These are phyloP conservation scores for Philaethria dido DNA, from an alignment of 2,888 invertebrate genomes.

Conservation along the genomic window DNA sequence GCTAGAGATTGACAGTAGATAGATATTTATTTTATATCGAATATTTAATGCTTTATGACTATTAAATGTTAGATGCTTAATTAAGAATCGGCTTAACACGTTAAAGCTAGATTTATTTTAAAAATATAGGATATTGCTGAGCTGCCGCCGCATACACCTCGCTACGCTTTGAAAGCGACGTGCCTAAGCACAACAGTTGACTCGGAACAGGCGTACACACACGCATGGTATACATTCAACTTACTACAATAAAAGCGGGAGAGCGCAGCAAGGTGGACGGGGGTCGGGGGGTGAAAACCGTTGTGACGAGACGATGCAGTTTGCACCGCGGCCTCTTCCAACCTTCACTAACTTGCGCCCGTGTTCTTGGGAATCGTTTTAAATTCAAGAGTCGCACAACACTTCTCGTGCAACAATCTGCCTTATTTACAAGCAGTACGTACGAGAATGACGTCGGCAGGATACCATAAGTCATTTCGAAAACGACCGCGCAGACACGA, in stretches of 20 bases:
- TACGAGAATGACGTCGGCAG: conserved; percentile 58
- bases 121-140: not conserved
- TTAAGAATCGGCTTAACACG: not conserved
- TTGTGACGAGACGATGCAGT: conserved; percentile 82
- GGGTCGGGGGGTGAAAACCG: conserved; percentile 57
- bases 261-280: conserved; percentile 50
- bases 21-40: not conserved
- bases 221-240: conserved; percentile 51
- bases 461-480: conserved; percentile 70
- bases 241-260: conserved; percentile 70
- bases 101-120: not conserved
- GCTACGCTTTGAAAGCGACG: conserved; percentile 69
- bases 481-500: conserved; percentile 56
- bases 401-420: conserved; percentile 62
- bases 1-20: not conserved
- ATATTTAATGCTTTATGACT: not conserved
- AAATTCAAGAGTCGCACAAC: conserved; percentile 81
- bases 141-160: conserved; percentile 57
- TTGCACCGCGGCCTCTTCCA: conserved; percentile 82
- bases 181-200: conserved; percentile 78
- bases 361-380: conserved; percentile 84
- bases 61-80: not conserved
- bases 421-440: conserved; percentile 60
- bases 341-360: conserved; percentile 82
- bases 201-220: conserved; percentile 70